Base-by-base conservation (phyloP, 2,797 vertebrate species). In the Rhynchonycteris naso region DNA sequence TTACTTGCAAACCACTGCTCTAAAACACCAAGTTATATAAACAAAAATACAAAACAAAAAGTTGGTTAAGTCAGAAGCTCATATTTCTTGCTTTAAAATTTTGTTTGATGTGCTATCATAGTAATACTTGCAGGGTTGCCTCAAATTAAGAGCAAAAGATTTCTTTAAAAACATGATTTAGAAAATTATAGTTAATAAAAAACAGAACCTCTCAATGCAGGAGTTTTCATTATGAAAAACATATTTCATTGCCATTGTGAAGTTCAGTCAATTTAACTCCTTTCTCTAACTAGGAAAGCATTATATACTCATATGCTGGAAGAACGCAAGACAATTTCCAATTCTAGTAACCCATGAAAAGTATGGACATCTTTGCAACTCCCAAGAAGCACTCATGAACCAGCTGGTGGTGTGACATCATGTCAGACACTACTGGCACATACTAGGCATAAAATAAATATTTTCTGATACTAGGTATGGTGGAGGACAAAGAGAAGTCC, bases 211-310 rank as follows among this genome's bases (percentile, higher is more conserved):
- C 43, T 78, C 82, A 90, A 56, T 52, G 13, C 7, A 87, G 35
- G 83, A 80, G 28, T 95, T 96, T 86, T 94, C 54, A 65, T 92
- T 79, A 85, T 15, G 28, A 93, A 83, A 93, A 88, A 78, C 33
- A 93, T 93, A 90, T 86, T 61, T 50, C 15, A 75, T 50, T 82
- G 54, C 66, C 30, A 21, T 78, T 78, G 38, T 52, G 24, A 82
- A 81, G 30, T 75, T 19, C 69, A 90, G 43, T 69, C 21, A 94
- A 93, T 88, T 81, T 90, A 94, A 94, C 3, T 50, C 56, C 33
- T 58, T 54, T 85, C 87, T 87, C 52, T 81, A 89, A 82, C 58
- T 58, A 90, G 79, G 19, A 90, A 97, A 93, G 35, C 33, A 38
- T 30, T 86, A 38, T 79, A 22, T 30, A 83, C 80, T 85, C 78